Evolutionary conservation across 2,113 vertebrate species (phyloP).

Genomic region (Archilochus colubris): DNA sequence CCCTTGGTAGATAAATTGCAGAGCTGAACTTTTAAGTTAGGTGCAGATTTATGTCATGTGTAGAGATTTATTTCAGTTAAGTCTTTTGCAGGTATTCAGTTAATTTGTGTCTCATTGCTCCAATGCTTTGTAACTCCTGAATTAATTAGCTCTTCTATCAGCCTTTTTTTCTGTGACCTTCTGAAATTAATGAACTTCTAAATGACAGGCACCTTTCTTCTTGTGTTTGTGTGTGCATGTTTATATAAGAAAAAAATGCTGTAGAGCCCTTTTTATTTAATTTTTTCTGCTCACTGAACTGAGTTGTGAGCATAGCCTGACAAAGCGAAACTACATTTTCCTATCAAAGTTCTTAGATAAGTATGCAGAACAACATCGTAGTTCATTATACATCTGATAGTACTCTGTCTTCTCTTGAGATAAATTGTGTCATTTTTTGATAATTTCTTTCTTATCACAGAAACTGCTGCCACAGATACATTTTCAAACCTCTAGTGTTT

Average conservation of each 20-base stretch:
- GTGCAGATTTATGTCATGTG: background rate
- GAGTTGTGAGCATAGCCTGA: background rate
- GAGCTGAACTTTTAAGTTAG: background rate
- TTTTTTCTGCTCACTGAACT: conserved; percentile 7
- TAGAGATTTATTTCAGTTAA: background rate
- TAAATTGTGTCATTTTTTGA: background rate
- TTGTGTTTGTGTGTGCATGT: background rate
- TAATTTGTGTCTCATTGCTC: background rate
- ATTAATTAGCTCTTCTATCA: background rate
- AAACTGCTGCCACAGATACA: background rate
- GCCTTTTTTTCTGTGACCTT: background rate
- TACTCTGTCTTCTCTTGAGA: background rate
- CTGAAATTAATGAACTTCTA: background rate
- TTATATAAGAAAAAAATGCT: background rate
- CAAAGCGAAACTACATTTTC: background rate
- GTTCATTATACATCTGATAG: background rate
- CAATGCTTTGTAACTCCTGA: background rate
- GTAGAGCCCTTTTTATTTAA: background rate
- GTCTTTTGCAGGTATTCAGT: background rate
- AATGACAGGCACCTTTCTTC: background rate
- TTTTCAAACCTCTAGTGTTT: conserved; percentile 6
- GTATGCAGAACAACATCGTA: background rate
- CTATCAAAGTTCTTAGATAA: background rate
- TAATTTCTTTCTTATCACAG: conserved; percentile 4
- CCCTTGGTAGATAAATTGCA: background rate